Evolutionary conservation across 2,113 vertebrate genomes (phyloP).

Genomic region (Ageneiosus marmoratus): DNA sequence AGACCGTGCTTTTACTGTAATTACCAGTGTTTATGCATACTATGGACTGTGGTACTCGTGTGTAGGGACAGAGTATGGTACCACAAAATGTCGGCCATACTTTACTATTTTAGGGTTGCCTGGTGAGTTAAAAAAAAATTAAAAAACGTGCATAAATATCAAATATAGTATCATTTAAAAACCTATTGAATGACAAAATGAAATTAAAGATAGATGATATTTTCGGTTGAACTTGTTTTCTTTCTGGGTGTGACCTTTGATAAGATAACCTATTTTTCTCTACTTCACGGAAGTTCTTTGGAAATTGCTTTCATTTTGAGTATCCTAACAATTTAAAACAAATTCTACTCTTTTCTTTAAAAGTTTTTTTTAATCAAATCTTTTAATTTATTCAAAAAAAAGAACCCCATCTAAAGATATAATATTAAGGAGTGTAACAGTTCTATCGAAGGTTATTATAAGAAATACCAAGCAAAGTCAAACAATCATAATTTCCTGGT

Average conservation of each 20-base stretch:
- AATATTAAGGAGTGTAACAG: no score
- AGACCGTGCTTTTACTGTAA: conserved; percentile 78
- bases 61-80: conserved; percentile 76
- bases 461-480: not conserved
- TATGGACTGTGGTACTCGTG: conserved; percentile 85
- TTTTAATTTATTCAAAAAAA: not conserved
- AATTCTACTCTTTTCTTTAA: no score
- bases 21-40: conserved; percentile 81
- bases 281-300: not conserved
- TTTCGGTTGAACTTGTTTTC: not conserved
- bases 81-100: conserved; percentile 82
- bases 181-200: not conserved
- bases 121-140: conserved; percentile 71
- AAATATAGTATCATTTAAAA: not conserved
- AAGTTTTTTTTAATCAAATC: not conserved
- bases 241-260: conserved; percentile 22
- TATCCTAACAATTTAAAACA: not conserved
- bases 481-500: not conserved
- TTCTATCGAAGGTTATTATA: not conserved
- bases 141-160: not conserved
- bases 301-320: not conserved
- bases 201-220: not conserved
- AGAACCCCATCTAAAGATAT: not conserved
- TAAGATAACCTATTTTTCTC: not conserved
- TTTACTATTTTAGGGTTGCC: conserved; percentile 86